Evolutionary conservation across 2,888 invertebrate species (phyloP).

Genomic region (Leucophora obtusa): DNA sequence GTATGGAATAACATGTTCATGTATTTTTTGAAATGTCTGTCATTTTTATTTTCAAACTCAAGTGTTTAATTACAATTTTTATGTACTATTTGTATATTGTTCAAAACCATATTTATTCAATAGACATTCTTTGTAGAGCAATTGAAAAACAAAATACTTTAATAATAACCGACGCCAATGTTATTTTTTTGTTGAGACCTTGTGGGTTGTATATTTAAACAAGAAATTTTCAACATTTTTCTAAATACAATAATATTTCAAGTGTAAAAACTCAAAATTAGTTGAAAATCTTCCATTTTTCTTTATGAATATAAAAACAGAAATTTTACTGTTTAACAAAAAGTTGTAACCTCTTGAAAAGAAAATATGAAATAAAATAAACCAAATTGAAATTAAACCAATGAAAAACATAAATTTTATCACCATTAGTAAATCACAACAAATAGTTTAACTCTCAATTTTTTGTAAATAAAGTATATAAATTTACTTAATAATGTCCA

Average conservation of each 20-base stretch:
- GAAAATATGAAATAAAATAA: conserved; percentile 13
- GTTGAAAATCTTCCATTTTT: conserved; percentile 35
- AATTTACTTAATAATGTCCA: too few relatives aligned
- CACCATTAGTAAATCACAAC: conserved; percentile 10
- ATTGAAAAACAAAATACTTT: conserved; percentile 49
- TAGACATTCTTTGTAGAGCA: conserved; percentile 31
- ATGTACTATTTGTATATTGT: conserved; percentile 10
- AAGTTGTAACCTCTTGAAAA: conserved; percentile 47
- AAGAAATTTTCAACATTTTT: conserved; percentile 17
- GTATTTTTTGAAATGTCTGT: conserved; percentile 11
- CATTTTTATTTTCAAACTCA: conserved; percentile 32
- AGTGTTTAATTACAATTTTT: conserved; percentile 56
- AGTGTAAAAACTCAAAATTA: conserved; percentile 40
- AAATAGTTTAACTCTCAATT: background rate
- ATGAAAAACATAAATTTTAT: conserved; percentile 18
- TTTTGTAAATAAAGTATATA: too few relatives aligned
- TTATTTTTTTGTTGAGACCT: conserved; percentile 5
- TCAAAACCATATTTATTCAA: conserved; percentile 32
- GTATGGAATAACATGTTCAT: background rate
- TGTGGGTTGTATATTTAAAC: conserved; percentile 23
- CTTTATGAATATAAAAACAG: conserved; percentile 23
- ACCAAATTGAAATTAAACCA: conserved; percentile 2
- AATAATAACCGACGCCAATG: conserved; percentile 49
- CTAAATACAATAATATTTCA: conserved; percentile 41
- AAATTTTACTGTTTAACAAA: conserved; percentile 35